A percentile compares a stretch with the other conserved stretches of the same genome.
These are phyloP conservation scores for Pristionchus maxplancki DNA, from an alignment of 2,888 invertebrate genomes.

Conservation along the genomic window DNA sequence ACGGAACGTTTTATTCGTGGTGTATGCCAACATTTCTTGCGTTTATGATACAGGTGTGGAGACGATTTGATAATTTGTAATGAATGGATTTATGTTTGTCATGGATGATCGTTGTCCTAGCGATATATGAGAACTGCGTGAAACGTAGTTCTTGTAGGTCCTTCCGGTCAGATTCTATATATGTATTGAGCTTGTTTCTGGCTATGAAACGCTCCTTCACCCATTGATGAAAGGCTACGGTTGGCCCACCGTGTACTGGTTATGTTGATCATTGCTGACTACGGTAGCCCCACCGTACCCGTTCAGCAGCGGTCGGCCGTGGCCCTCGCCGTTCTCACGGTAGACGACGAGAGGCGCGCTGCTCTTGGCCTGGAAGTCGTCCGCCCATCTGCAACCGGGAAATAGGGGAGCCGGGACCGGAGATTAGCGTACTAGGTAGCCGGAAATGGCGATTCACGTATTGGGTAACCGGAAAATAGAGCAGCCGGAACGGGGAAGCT, in stretches of 20 bases:
- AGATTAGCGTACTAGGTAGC: not conserved
- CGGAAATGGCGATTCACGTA: too few species aligned
- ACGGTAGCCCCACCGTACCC: not conserved
- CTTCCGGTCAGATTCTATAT: too few species aligned
- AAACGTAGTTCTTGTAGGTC: not conserved
- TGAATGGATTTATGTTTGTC: too few species aligned
- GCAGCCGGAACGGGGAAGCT: not conserved
- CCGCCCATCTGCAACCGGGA: conserved; percentile 21
- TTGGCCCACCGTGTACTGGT: not conserved
- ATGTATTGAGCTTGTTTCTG: too few species aligned
- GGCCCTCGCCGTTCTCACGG: not conserved
- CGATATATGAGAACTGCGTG: not conserved
- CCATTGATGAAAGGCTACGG: too few species aligned
- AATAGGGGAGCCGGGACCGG: not conserved
- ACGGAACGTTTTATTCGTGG: too few species aligned
- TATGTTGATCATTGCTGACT: not conserved
- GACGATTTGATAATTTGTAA: too few species aligned
- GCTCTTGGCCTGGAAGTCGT: conserved; percentile 25
- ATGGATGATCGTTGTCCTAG: not conserved
- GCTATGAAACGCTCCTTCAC: too few species aligned
- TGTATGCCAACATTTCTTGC: too few species aligned
- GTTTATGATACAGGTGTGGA: too few species aligned
- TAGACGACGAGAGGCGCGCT: not conserved
- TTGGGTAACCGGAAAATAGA: too few species aligned
- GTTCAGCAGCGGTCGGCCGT: not conserved